A percentile compares a stretch with the other conserved stretches of the same genome.
phyloP scores from a whole-genome alignment of 2,888 invertebrate species.

The Sinotaia quadrata region DNA sequence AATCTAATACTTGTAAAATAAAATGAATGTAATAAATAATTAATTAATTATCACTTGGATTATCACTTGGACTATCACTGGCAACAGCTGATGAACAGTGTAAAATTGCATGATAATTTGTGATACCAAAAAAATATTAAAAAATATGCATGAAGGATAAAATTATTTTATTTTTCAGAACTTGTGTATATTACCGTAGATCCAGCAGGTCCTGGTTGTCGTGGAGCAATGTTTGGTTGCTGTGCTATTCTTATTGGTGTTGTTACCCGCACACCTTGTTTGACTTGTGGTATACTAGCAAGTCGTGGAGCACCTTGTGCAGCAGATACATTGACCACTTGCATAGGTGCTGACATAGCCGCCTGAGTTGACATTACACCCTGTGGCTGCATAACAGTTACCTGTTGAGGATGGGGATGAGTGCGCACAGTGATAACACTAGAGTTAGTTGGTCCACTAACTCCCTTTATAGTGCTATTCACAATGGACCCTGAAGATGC shows the following conservation, averaged over 20 bases:
- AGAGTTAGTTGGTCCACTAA: constrained; percentile 40
- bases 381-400: constrained; percentile 53
- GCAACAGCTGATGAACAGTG: too few relatives aligned
- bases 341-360: constrained; percentile 45
- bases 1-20: too few relatives aligned
- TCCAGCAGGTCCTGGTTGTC: constrained; percentile 50
- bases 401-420: constrained; percentile 48
- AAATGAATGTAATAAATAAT: too few relatives aligned
- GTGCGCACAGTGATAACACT: constrained; percentile 62
- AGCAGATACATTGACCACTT: constrained; percentile 50
- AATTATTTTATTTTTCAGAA: too few relatives aligned
- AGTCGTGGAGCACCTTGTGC: constrained; percentile 33
- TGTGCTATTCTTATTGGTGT: constrained; percentile 37
- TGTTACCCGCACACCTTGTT: constrained; percentile 32
- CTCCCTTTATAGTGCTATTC: constrained; percentile 35
- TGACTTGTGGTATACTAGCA: constrained; percentile 28
- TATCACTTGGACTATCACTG: too few relatives aligned
- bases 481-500: constrained; percentile 28
- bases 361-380: constrained; percentile 53
- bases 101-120: too few relatives aligned
- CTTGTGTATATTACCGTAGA: constrained; percentile 36
- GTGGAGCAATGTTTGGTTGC: constrained; percentile 61
- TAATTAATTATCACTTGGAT: too few relatives aligned
- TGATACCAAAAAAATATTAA: too few relatives aligned
- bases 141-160: too few relatives aligned